phyloP scores from a whole-genome alignment of 2,113 vertebrate species.

The Felis chaus region DNA sequence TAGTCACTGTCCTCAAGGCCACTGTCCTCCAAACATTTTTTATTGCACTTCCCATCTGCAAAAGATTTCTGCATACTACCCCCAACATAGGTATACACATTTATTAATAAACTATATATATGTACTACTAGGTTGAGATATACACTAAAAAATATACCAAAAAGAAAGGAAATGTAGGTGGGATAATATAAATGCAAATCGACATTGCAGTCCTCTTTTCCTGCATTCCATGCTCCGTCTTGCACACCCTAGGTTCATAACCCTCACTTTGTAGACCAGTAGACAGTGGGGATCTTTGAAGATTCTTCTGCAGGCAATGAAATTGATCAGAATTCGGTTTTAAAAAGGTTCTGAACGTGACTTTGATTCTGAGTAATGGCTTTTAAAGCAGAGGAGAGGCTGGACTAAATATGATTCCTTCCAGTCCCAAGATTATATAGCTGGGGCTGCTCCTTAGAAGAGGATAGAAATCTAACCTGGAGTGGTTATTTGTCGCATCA shows the following conservation, averaged over 20 bases:
- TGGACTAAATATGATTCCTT: neutral
- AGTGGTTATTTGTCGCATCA: neutral
- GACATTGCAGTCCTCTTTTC: neutral
- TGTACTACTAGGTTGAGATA: neutral
- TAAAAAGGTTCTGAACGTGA: neutral
- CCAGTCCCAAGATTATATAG: neutral
- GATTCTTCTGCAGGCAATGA: neutral
- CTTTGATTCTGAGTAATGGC: constrained; percentile 24
- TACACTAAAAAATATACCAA: neutral
- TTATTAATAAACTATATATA: neutral
- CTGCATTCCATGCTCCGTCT: neutral
- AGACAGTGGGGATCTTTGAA: neutral
- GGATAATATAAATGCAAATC: neutral
- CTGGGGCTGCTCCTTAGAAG: neutral
- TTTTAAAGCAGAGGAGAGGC: constrained; percentile 10
- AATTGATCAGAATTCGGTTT: neutral
- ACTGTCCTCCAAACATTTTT: neutral
- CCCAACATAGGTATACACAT: neutral
- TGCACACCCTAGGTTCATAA: neutral
- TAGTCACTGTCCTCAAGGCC: neutral
- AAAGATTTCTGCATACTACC: neutral
- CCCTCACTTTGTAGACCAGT: neutral
- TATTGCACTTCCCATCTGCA: neutral
- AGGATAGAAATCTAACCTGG: constrained; percentile 4
- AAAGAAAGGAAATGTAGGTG: neutral